Conservation (phyloP, 2,113 vertebrate genomes). For the Buteo buteo region DNA sequence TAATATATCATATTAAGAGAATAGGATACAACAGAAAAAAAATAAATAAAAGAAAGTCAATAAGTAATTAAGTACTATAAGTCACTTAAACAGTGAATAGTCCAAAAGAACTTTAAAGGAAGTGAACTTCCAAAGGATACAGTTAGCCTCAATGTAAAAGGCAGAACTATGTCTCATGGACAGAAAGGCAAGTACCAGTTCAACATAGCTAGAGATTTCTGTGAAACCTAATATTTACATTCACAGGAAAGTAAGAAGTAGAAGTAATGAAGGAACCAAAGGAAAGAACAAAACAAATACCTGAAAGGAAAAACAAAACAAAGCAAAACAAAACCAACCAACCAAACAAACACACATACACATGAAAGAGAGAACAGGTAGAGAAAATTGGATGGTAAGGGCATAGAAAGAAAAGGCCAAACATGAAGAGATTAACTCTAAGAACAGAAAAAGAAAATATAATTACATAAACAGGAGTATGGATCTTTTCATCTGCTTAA, state of each 20-base stretch:
- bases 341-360: background rate
- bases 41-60: background rate
- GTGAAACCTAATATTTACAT: background rate
- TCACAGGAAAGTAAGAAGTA: background rate
- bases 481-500: background rate
- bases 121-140: background rate
- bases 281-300: background rate
- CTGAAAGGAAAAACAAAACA: background rate
- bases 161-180: background rate
- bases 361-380: background rate
- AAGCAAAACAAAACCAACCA: rapidly evolving
- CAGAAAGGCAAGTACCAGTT: background rate
- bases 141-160: background rate
- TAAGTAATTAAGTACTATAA: background rate
- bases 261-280: background rate
- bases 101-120: background rate
- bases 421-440: rapidly evolving
- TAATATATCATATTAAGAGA: background rate
- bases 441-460: background rate
- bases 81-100: background rate
- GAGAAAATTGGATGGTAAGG: background rate
- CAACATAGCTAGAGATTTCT: background rate
- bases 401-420: background rate
- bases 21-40: background rate
- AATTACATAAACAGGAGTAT: rapidly evolving